Base-by-base conservation (phyloP, 2,113 vertebrate species). In the Ptilonorhynchus violaceus region DNA sequence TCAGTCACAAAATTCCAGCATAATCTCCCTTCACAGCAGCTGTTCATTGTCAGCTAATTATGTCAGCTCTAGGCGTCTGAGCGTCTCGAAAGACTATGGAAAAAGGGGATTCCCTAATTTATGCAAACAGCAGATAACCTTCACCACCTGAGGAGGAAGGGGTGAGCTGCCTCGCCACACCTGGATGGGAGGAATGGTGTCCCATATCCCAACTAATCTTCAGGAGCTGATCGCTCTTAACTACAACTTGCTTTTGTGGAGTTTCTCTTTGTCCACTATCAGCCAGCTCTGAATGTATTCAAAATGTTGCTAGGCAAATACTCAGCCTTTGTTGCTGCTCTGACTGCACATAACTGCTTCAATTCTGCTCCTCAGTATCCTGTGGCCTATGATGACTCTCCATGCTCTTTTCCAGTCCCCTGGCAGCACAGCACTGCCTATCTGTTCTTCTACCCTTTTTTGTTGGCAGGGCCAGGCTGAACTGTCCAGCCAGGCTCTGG, bases 221-320 rank as follows among this genome's bases (percentile, higher is more conserved):
- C 37, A 75, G 55, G 15, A 88, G 7, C 28, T 35, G 27, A 35
- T 81, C 5, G 3, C 13, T 79, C 15, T 73, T 78, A 73, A 41
- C 25, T 41, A 37, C 28, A 63, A 10, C 13, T 67, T 68, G 49
- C 4, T 73, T 87, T 69, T 46, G 11, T 47, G 50, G 15, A 85
- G 27, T 53, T 85, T 55, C 37, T 91, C 41, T 82, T 92, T 24
- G 33, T 92, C 27, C 46, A 47, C 23, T 62, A 3, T 35, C 35
- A 67, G 56, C 35, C 31, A 53, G 42, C 23, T 87, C 31, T 56
- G 35, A 87, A 42, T n/a, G 3, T 18, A 53, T 52, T 62, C 15
- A 44, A 70, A 93, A 77, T 78, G 47, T 90, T 80, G 55, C 67
- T 87, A 81, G 41, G 93, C 76, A 89, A 75, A 78, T 50, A 55